Conservation (phyloP, 2,888 invertebrate species). For the Aleiodes alternator region DNA sequence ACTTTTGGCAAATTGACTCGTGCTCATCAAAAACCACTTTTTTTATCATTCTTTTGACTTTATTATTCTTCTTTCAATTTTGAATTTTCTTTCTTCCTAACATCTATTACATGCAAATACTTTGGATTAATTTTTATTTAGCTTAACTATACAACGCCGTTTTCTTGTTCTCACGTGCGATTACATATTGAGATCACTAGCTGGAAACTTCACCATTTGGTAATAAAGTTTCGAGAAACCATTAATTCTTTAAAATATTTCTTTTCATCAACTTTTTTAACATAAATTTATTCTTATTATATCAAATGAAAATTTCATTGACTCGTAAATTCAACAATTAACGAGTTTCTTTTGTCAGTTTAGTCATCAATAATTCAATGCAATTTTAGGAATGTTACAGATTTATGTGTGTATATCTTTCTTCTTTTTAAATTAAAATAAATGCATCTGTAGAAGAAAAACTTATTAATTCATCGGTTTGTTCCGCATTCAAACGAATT, state of each 20-base stretch:
- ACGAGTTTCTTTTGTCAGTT: slow-evolving; percentile 1
- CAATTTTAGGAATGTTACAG: slow-evolving; percentile 1
- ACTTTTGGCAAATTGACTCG: slow-evolving; percentile 23
- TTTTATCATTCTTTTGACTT: slow-evolving; percentile 41
- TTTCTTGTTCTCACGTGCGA: slow-evolving; percentile 58
- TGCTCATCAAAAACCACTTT: slow-evolving; percentile 32
- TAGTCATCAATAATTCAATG: background rate
- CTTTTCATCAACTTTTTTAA: slow-evolving; percentile 22
- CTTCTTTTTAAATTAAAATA: background rate
- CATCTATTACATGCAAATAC: slow-evolving; percentile 51
- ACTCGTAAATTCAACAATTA: slow-evolving; percentile 1
- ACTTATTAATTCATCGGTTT: slow-evolving; percentile 19
- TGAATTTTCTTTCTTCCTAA: slow-evolving; percentile 36
- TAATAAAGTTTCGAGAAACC: slow-evolving; percentile 56
- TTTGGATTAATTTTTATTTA: slow-evolving; percentile 44
- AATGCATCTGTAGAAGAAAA: background rate
- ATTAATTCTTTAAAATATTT: slow-evolving; percentile 39
- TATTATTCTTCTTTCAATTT: slow-evolving; percentile 44
- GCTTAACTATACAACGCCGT: slow-evolving; percentile 54
- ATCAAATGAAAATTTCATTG: slow-evolving; percentile 8
- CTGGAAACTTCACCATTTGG: slow-evolving; percentile 64
- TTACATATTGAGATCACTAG: slow-evolving; percentile 71
- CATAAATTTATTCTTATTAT: background rate
- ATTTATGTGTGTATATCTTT: background rate
- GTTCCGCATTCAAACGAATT: slow-evolving; percentile 12